Evolutionary conservation across 2,888 invertebrate genomes (phyloP).

Genomic region (Drosophila ustulata): DNA sequence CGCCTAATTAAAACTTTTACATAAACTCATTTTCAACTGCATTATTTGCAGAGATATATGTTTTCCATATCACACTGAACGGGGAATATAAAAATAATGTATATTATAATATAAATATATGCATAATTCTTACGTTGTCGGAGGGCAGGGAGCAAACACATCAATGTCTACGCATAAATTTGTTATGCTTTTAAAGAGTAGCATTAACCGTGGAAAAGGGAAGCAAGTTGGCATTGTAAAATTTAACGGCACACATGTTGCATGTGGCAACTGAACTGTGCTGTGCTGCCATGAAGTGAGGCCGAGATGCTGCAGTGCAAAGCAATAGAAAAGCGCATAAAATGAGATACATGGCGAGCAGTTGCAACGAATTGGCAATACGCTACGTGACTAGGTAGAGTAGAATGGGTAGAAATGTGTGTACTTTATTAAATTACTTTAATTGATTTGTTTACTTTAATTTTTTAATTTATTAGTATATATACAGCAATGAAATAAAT

Average conservation of each 20-base stretch:
- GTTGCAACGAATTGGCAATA: conserved; percentile 15
- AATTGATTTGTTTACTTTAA: no score
- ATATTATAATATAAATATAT: conserved; percentile 19
- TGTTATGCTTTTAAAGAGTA: conserved; percentile 54
- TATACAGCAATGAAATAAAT: no score
- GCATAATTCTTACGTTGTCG: conserved; percentile 14
- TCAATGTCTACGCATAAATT: conserved; percentile 66
- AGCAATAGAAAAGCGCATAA: conserved; percentile 33
- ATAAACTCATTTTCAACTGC: conserved; percentile 28
- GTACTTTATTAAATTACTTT: no score
- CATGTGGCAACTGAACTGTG: conserved; percentile 30
- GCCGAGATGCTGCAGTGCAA: conserved; percentile 21
- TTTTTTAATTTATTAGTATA: no score
- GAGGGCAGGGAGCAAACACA: conserved; percentile 35
- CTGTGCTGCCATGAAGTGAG: neutral
- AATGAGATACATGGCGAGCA: neutral
- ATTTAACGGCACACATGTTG: conserved; percentile 73
- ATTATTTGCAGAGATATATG: conserved; percentile 31
- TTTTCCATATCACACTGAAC: neutral
- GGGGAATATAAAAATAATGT: neutral
- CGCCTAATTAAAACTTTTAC: conserved; percentile 41
- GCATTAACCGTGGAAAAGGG: conserved; percentile 20
- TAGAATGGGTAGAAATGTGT: no score
- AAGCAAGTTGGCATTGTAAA: conserved; percentile 48
- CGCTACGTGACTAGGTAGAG: neutral